Evolutionary conservation across 2,113 vertebrate species (phyloP), one percentile per base, ranked within the genome.

Genomic region (Morone chrysops): DNA sequence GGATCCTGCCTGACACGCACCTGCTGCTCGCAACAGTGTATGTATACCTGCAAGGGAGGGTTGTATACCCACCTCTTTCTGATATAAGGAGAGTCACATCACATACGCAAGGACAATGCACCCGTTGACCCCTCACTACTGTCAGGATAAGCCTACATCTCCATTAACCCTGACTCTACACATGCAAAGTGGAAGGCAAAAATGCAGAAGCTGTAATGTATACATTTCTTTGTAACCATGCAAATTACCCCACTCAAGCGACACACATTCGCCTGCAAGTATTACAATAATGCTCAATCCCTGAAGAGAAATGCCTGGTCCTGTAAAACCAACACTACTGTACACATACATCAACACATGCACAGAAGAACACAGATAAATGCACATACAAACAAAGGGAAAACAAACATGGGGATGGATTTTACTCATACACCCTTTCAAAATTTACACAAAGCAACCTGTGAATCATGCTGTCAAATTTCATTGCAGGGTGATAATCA

Each of bases 1-100:
- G 38, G 20, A 56, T 81, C 88, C 38, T 84, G 86, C 56, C 79
- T 82, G 65, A 72, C 13, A 22, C 74, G 60, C 83, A 81, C 73
- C 84, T 83, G 84, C 81, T 60, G 38, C 62, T 78, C 45, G 0
- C 54, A 48, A 41, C 18, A 45, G 6, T 20, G 75, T 67, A 51
- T 47, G 47, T 22, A 13, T 38, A 18, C 65, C 13, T 53, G 67
- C 41, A 14, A 48, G 48, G 12, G 17, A 40, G 45, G 50, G 38
- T 38, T 70, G 20, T 36, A 36, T 45, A 38, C 48, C 62, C 22
- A 8, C 25, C 20, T 85, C 18, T 45, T 79, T 86, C 31, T 25
- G 57, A 74, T 75, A 38, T 72, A 68, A 85, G 16, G 17, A 45
- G 20, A 82, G 54, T 31, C 38, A 61, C 68, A 74, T 8, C 16